phyloP scores from a whole-genome alignment of 2,888 invertebrate genomes.

The Platycheirus albimanus region DNA sequence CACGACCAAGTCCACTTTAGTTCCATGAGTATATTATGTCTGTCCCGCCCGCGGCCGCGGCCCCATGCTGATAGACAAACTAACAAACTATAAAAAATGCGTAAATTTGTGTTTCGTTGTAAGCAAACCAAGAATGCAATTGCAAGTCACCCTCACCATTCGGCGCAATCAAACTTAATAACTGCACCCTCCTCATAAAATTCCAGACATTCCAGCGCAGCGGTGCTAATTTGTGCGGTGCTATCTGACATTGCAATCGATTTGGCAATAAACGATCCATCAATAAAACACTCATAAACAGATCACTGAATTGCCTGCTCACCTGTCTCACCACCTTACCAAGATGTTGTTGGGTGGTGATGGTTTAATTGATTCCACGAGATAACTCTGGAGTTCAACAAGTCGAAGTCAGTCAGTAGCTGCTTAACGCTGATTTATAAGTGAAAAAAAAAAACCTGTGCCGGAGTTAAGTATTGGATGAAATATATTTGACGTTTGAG shows the following conservation, averaged over 20 bases:
- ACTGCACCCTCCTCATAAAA: neutral
- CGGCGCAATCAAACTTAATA: conserved; percentile 7
- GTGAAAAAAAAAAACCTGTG: too few species aligned
- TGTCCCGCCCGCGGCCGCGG: too few species aligned
- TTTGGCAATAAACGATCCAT: conserved; percentile 14
- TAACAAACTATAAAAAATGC: conserved; percentile 5
- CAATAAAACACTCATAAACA: conserved; percentile 6
- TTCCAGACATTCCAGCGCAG: too few species aligned
- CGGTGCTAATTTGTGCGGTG: neutral
- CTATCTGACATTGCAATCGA: neutral
- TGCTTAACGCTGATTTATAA: neutral
- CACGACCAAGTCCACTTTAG: conserved; percentile 10
- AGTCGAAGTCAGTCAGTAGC: neutral
- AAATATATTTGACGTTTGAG: conserved; percentile 24
- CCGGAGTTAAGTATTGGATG: neutral
- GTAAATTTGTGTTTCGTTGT: conserved; percentile 33
- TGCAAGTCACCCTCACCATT: neutral
- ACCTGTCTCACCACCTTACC: neutral
- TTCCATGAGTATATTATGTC: neutral
- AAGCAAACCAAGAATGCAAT: conserved; percentile 26
- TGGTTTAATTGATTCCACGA: neutral
- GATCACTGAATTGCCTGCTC: neutral
- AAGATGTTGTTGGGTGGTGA: neutral
- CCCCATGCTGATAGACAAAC: conserved; percentile 22
- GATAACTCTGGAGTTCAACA: neutral